Evolutionary conservation across 2,113 vertebrate species (phyloP).

Genomic region (Rallus limicola): DNA sequence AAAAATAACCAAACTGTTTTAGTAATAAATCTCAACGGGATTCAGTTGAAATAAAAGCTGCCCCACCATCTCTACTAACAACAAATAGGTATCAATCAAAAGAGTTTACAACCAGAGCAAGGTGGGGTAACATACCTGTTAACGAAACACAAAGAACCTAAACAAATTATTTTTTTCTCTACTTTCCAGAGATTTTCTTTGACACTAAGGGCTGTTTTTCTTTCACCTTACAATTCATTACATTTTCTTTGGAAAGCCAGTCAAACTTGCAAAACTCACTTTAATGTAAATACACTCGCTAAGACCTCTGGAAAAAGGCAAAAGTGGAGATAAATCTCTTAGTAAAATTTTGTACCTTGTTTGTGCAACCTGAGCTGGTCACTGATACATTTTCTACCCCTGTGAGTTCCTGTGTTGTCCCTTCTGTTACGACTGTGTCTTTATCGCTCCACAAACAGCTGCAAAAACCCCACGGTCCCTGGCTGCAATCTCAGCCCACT

Average conservation of each 20-base stretch:
- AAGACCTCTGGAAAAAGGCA: not conserved
- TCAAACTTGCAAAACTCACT: not conserved
- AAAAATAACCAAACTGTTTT: not conserved
- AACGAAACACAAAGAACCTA: not conserved
- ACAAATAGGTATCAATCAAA: not conserved
- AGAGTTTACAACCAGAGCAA: not conserved
- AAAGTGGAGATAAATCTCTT: not conserved
- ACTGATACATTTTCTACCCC: not conserved
- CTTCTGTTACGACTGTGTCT: not conserved
- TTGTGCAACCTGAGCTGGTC: not conserved
- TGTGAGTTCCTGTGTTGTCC: not conserved
- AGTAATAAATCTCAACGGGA: not conserved
- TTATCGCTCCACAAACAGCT: not conserved
- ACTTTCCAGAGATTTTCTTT: not conserved
- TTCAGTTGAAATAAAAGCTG: not conserved
- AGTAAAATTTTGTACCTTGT: not conserved
- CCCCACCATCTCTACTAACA: not conserved
- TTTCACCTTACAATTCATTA: not conserved
- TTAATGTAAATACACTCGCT: not conserved
- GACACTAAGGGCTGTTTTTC: not conserved
- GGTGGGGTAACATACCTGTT: not conserved
- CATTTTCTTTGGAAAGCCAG: not conserved
- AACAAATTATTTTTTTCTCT: not conserved
- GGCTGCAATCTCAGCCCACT: not conserved
- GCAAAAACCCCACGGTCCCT: not conserved